phyloP scores from a whole-genome alignment of 2,888 invertebrate species.

The Pogonocherus hispidulus region DNA sequence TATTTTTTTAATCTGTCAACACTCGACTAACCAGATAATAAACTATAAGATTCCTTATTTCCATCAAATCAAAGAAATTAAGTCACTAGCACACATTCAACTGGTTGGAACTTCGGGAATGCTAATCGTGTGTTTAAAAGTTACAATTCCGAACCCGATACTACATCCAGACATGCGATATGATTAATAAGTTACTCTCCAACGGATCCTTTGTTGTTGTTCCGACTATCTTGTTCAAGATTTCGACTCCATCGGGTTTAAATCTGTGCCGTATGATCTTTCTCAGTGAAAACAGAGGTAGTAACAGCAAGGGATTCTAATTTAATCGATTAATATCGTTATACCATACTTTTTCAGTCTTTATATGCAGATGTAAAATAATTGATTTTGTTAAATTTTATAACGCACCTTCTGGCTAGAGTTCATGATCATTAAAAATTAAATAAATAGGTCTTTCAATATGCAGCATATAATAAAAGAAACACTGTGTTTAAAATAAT shows the following conservation, averaged over 20 bases:
- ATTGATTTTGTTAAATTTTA: background rate
- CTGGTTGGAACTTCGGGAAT: slow-evolving; percentile 37
- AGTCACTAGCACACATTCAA: slow-evolving; percentile 15
- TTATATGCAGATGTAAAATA: slow-evolving; percentile 24
- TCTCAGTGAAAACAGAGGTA: slow-evolving; percentile 25
- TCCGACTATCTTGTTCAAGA: slow-evolving; percentile 55
- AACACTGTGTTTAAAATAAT: no score
- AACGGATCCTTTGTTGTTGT: slow-evolving; percentile 61
- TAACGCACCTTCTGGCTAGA: background rate
- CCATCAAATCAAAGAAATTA: background rate
- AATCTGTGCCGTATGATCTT: slow-evolving; percentile 20
- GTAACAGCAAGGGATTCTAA: slow-evolving; percentile 41
- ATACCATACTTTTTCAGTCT: slow-evolving; percentile 57
- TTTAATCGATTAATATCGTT: slow-evolving; percentile 59
- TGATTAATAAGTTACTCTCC: slow-evolving; percentile 67
- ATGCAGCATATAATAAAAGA: background rate
- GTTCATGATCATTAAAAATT: background rate
- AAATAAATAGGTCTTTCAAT: background rate
- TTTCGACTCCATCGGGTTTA: slow-evolving; percentile 35
- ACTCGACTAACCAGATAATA: no score
- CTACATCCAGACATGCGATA: slow-evolving; percentile 66
- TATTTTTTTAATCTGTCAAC: no score
- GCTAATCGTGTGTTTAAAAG: slow-evolving; percentile 55
- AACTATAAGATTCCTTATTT: no score
- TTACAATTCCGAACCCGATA: slow-evolving; percentile 53